These are phyloP conservation scores for Heliconius sara DNA, from an alignment of 2,888 invertebrate species.

Conservation along the genomic window DNA sequence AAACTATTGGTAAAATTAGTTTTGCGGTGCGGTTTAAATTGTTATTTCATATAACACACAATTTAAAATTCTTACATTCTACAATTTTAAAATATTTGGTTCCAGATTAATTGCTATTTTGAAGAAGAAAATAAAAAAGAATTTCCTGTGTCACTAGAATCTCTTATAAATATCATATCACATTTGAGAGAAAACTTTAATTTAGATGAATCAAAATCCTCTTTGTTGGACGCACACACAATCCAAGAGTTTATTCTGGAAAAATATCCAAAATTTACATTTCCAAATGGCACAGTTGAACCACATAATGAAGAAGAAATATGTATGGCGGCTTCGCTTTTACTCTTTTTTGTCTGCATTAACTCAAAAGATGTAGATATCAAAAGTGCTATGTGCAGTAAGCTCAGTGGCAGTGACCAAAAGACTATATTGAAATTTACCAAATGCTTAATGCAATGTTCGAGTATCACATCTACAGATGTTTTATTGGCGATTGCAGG, in stretches of 20 bases:
- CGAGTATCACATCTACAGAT: conserved; percentile 68
- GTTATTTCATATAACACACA: not conserved
- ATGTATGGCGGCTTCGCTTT: conserved; percentile 76
- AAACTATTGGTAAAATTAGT: not conserved
- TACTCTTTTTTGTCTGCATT: conserved; percentile 80
- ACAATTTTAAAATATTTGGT: not conserved
- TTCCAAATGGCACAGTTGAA: conserved; percentile 66
- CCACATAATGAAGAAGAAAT: conserved; percentile 65
- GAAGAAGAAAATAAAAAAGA: conserved; percentile 58
- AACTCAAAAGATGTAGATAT: conserved; percentile 81
- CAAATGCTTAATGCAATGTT: conserved; percentile 79
- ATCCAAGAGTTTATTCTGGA: conserved; percentile 71
- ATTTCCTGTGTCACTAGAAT: conserved; percentile 59
- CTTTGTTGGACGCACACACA: conserved; percentile 68
- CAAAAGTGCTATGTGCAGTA: conserved; percentile 82
- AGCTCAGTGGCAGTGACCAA: conserved; percentile 79
- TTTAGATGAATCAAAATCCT: conserved; percentile 74
- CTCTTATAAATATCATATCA: conserved; percentile 67
- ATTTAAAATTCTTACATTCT: not conserved
- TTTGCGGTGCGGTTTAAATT: not conserved
- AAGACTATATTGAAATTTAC: conserved; percentile 81
- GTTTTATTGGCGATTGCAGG: conserved; percentile 74
- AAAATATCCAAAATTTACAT: conserved; percentile 80
- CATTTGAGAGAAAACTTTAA: conserved; percentile 72
- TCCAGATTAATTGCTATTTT: conserved; percentile 79